A percentile compares a stretch with the other conserved stretches of the same genome.
Evolutionary conservation across 2,888 invertebrate species (phyloP).

Genomic region (Eristalis arbustorum): DNA sequence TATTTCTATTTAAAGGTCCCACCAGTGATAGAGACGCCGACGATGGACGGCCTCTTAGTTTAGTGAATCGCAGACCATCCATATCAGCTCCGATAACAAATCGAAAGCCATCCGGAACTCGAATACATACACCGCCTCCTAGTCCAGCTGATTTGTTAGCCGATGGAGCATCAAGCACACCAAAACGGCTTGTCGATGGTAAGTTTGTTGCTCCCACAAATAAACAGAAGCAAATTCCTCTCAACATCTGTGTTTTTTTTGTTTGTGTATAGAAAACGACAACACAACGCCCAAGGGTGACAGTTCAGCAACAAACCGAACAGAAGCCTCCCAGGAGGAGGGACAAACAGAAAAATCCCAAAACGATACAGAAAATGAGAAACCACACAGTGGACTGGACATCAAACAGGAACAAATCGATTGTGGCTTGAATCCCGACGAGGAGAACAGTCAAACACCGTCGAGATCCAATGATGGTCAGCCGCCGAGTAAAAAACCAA

Average conservation of each 20-base stretch:
- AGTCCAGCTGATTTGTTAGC: conserved; percentile 88
- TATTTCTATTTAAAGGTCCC: conserved; percentile 79
- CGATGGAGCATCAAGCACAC: conserved; percentile 91
- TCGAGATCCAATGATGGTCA: conserved; percentile 76
- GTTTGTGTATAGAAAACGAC: conserved; percentile 79
- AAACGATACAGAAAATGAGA: conserved; percentile 73
- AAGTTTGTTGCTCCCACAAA: conserved; percentile 72
- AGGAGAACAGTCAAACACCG: conserved; percentile 65
- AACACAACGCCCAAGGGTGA: conserved; percentile 83
- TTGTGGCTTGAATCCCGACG: conserved; percentile 39
- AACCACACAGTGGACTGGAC: conserved; percentile 71
- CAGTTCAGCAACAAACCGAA: conserved; percentile 65
- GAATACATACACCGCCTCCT: conserved; percentile 88
- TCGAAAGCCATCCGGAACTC: conserved; percentile 81
- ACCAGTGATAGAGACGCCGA: conserved; percentile 88
- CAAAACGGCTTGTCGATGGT: conserved; percentile 85
- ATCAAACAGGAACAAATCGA: conserved; percentile 75
- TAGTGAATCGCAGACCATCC: conserved; percentile 86
- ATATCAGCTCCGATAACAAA: conserved; percentile 86
- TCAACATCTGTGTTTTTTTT: conserved; percentile 7
- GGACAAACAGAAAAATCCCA: conserved; percentile 80
- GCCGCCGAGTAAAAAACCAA: conserved; percentile 85
- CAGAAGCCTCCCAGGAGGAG: conserved; percentile 38
- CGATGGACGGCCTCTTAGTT: conserved; percentile 87
- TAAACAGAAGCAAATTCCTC: background rate